Base-by-base conservation (phyloP, 2,797 vertebrate genomes). In the Agapornis canus region DNA sequence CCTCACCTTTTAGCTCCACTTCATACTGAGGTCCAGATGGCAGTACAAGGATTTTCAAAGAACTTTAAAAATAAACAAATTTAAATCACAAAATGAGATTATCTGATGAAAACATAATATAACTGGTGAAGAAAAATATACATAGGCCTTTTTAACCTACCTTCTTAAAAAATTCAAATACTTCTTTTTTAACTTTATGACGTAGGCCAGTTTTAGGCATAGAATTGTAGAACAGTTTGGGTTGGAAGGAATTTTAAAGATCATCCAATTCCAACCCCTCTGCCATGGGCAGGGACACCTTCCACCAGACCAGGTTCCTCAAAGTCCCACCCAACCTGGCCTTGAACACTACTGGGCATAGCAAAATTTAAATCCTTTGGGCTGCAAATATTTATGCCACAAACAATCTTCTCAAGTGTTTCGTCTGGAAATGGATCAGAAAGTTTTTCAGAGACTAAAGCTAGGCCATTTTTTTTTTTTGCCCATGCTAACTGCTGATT, bases 11-110 rank as follows among this genome's bases (percentile, higher is more conserved):
- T 78, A 99, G 91, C 31, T 97, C 90, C 65, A 99, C 98, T 97
- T 99, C 99, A 96, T 99, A 99, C 84, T 99, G 99, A 95, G 99
- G 99, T 29, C 99, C 99, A 69, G 98, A 98, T 6, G 99, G 99
- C 75, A 99, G 97, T 92, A 99, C 99, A 78, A 99, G 95, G 94
- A 99, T 99, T 85, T 98, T 99, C 96, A 99, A 98, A 86, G 98
- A 95, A 97, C 99, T 99, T 97, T 0, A 86, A 86, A 88, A 95
- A 81, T 9, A 81, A 95, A 92, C 59, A 92, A n/a, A 86, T 23
- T 29, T 54, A 71, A 95, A 66, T 82, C 37, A 54, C 9, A 85
- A 49, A 69, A 78, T 13, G 70, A 81, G 11, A 76, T n/a, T 29
- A 80, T 17, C 2, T 65, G 39, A 43, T 16, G 5, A 89, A 81